These are phyloP conservation scores for Stegana nigrithorax DNA, from an alignment of 2,888 invertebrate genomes.

Conservation along the genomic window DNA sequence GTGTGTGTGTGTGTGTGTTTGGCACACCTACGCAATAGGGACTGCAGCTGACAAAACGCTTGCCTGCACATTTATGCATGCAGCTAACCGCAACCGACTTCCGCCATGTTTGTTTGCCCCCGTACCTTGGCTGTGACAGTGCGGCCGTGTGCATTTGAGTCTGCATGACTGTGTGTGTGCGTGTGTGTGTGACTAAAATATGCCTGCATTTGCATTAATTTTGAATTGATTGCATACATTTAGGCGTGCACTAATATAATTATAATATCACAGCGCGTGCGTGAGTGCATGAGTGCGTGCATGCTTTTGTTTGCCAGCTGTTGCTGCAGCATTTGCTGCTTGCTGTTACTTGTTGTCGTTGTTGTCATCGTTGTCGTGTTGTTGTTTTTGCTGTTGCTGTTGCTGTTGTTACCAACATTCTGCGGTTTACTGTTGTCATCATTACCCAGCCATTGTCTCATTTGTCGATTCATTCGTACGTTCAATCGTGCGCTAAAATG, in stretches of 20 bases:
- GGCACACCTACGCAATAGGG: not conserved
- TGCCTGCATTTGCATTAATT: conserved; percentile 61
- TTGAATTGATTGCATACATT: conserved; percentile 61
- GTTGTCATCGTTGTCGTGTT: conserved; percentile 3
- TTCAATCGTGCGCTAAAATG: not conserved
- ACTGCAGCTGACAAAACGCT: conserved; percentile 22
- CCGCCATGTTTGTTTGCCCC: conserved; percentile 53
- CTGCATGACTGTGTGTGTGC: conserved; percentile 14
- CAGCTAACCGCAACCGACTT: conserved; percentile 53
- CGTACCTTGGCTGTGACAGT: not conserved
- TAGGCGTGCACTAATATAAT: conserved; percentile 53
- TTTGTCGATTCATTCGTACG: not conserved
- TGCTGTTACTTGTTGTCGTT: conserved; percentile 3
- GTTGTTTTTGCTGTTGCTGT: conserved; percentile 44
- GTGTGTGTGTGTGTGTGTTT: not conserved
- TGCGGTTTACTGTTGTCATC: conserved; percentile 50
- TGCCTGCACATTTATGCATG: conserved; percentile 39
- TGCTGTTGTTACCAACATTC: conserved; percentile 24
- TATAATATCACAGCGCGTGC: conserved; percentile 47
- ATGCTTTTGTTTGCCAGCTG: not conserved
- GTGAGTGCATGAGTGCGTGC: not conserved
- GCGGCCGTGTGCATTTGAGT: not conserved
- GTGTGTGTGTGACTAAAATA: conserved; percentile 35
- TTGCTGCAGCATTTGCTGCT: no score
- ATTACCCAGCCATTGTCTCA: conserved; percentile 54